Evolutionary conservation across 2,113 vertebrate genomes (phyloP).

Genomic region (Mus musculus): GRCm39 chr5:85900501-85901000

Average conservation of each 20-base stretch:
- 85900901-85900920: background rate
- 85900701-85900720: background rate
- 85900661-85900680: background rate
- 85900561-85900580: background rate
- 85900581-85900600: background rate
- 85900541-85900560: background rate
- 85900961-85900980: constrained; percentile 45
- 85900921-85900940: background rate
- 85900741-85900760: background rate
- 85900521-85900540: background rate
- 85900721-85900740: background rate
- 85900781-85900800: background rate
- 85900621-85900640: background rate
- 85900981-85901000: constrained; percentile 14
- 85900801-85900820: background rate
- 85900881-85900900: background rate
- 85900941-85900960: background rate
- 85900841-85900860: background rate
- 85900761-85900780: background rate
- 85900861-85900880: constrained; percentile 4
- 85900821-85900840: background rate
- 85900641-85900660: background rate
- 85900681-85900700: background rate
- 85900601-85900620: background rate
- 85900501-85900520: background rate